Evolutionary conservation across 2,888 invertebrate species (phyloP), one percentile per base, ranked within the genome.

Genomic region (Sceliomorpha sp.): DNA sequence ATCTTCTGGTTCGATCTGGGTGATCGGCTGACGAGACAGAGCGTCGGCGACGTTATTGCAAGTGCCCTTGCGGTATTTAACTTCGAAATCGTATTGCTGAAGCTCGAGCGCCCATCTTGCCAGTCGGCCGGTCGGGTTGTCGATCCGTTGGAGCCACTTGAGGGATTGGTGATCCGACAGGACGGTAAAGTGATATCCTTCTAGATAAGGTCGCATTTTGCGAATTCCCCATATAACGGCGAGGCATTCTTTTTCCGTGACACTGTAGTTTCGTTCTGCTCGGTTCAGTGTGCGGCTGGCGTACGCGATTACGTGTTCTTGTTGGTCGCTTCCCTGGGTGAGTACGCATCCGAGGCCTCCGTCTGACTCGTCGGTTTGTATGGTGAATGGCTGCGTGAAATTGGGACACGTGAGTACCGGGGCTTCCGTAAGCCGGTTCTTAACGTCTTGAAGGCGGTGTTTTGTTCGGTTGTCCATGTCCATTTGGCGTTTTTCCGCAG

Each of bases 161-260:
- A 81, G 15, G 0, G 71, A 62, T 0, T 59, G 39, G 14, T 80
- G 79, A 39, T 80, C 78, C 0, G 75, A 80, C 0, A 79, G 59
- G 0, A 79, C 76, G 0, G 44, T 74, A 29, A 80, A 82, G 1
- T 48, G 45, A 10, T 67, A 58, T 0, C 76, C 79, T 20, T 79
- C 76, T n/a, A n/a, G n/a, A n/a, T n/a, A n/a, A 0, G 50, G 37
- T 0, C 77, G 26, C n/a, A 75, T 76, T 8, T 71, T 71, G 0
- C 70, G 45, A 0, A 80, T 59, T 0, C 60, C 67, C 71, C 70
- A 75, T 0, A 76, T n/a, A 0, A 80, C 63, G 75, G 74, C 1
- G 64, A 69, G 5, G 5, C 20, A 20, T 5, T 20, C 20, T 20
- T 20, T 20, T 20, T 20, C 20, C 5, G 20, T 20, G 0, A 40